Base-by-base conservation (phyloP, 2,888 invertebrate species). In the Caenorhabditis sinica region DNA sequence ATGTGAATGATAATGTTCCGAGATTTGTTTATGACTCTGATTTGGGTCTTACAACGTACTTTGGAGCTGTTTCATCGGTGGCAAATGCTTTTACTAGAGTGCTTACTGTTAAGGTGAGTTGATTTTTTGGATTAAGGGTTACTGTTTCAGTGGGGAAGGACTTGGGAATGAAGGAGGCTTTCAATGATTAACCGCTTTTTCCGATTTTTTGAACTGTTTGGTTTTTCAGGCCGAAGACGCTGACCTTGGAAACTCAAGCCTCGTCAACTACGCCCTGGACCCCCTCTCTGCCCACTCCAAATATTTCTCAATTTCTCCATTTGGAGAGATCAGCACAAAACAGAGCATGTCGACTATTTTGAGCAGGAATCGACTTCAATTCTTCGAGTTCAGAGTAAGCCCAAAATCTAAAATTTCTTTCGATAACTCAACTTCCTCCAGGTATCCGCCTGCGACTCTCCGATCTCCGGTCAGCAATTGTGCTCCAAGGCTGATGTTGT, bases 1-100 rank as follows among this genome's bases (percentile, higher is more conserved):
- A 98, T 93, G 95, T 96, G 30, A 98, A 98, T 93, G 98, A 98
- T 94, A 98, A 98, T 93, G 94, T 96, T 0, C 98, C 98, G 0
- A 95, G 95, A 91, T 98, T 98, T 93, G 96, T 96, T 25, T 91
- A 86, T 60, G 88, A 91, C 74, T 90, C 89, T 25, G 90, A 91
- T 56, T 83, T 90, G 28, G 88, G 87, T 9, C 65, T 90, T 5
- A 65, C 84, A 53, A 85, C 86, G 11, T 92, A 92, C 73, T 92
- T 92, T 71, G 92, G 88, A 65, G 92, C 90, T 15, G 87, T 92
- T 2, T 87, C 90, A 0, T 86, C 88, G 4, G 68, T 79, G 6
- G 90, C 92, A 1, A 83, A 85, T 13, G 89, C 90, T 0, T 89
- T 90, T 61, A 86, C 91, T 0, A 60, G 87, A 5, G 88, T 91